Base-by-base conservation (phyloP, 64 coral and sea anemone species). In the Actinia tenebrosa region DNA sequence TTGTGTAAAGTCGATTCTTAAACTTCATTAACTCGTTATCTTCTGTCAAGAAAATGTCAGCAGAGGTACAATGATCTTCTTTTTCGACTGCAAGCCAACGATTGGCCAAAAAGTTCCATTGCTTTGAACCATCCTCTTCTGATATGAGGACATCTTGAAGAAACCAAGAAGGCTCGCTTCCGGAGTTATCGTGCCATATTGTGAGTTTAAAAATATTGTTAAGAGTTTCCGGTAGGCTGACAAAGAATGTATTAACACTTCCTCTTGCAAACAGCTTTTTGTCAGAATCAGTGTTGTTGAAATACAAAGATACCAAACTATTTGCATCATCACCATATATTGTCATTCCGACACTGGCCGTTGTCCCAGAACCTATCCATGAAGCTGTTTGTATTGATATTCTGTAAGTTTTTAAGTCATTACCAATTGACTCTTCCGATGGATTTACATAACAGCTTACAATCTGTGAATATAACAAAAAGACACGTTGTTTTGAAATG, bases 171-270 rank as follows among this genome's bases (percentile, higher is more conserved):
- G 90, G 90, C 18, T 77, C 66, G 7, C 71, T 86, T 7, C 90
- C 90, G 55, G 58, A 43, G 16, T 91, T 91, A 68, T 91, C 78
- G 43, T 91, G 90, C 85, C 90, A 91, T n/a, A 91, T 82, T 25
- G 86, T 64, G 18, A 91, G 13, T 56, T 87, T 87, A n/a, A 87
- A 87, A 23, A 91, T 16, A 15, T 91, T 26, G 26, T 47, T 83
- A 20, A 91, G 55, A 80, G 42, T 4, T 53, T 14, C 80, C 0
- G 83, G 83, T 27, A 86, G 44, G 44, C 64, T 79, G 22, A 56
- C 44, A 22, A 79, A 30, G 69, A 45, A 91, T 1, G 69, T 91
- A 27, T 78, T 75, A 18, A 81, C 84, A 56, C 84, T 91, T 63
- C 89, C 89, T 50, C 84, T 86, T 10, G 89, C 7, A 56, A 91